These are phyloP conservation scores for Acleris cristana DNA, from an alignment of 2,888 invertebrate genomes.

Conservation along the genomic window DNA sequence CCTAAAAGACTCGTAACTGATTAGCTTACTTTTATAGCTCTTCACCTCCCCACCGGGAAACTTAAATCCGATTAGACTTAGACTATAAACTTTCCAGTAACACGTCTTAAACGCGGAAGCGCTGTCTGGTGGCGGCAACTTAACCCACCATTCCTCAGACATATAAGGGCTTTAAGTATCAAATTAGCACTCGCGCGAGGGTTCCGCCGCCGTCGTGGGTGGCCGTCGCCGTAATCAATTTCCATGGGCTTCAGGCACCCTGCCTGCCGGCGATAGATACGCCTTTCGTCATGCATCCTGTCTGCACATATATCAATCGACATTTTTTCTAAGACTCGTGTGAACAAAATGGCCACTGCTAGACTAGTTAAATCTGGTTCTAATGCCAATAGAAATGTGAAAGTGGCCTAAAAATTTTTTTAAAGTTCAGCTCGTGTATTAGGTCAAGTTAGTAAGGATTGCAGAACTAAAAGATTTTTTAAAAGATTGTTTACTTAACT, in stretches of 20 bases:
- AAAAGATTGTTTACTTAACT: too few relatives aligned
- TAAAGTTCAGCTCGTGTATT: not conserved
- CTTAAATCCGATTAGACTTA: not conserved
- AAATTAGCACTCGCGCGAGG: constrained; percentile 44
- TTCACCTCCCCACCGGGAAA: not conserved
- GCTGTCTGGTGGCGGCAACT: constrained; percentile 10
- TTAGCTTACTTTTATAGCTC: too few relatives aligned
- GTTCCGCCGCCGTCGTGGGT: constrained; percentile 69
- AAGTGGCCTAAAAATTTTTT: constrained; percentile 1
- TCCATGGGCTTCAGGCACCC: constrained; percentile 72
- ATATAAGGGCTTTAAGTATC: constrained; percentile 29
- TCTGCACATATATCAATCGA: constrained; percentile 44
- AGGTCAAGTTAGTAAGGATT: not conserved
- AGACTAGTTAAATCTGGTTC: constrained; percentile 12
- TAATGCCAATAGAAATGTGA: constrained; percentile 10
- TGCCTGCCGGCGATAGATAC: constrained; percentile 59
- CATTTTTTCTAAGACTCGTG: constrained; percentile 42
- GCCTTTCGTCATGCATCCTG: constrained; percentile 75
- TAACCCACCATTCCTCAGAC: constrained; percentile 3
- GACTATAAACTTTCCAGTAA: not conserved
- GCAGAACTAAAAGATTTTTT: too few relatives aligned
- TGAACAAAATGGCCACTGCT: constrained; percentile 26
- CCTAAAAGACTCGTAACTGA: too few relatives aligned
- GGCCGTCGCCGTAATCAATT: constrained; percentile 77
- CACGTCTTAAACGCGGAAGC: constrained; percentile 4